Evolutionary conservation across 2,113 vertebrate species (phyloP), one percentile per base, ranked within the genome.

Genomic region (Hydrochoerus hydrochaeris): DNA sequence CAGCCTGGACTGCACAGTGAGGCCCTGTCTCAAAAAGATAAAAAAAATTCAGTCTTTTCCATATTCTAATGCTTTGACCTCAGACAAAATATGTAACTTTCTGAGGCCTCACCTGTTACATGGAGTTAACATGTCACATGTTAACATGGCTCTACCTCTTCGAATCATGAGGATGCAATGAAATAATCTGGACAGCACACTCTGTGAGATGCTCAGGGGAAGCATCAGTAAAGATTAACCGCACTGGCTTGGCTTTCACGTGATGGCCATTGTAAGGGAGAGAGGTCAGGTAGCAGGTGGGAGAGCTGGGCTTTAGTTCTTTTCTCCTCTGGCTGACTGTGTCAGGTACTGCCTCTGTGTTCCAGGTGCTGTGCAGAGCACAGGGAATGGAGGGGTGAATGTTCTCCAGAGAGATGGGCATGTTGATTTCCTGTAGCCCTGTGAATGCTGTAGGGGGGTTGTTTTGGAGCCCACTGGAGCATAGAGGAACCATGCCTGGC

Each of bases 81-180:
- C 44, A 84, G 90, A 97, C 38, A 65, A 75, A 67, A 58, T 4
- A 46, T 52, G 3, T 22, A 90, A 94, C 75, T 92, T 97, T 69
- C 46, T 69, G 94, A 93, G 96, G 92, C 46, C 75, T 97, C 62
- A 44, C 22, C 69, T 92, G n/a, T 88, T 58, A 95, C 54, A 22
- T 22, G 57, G n/a, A 65, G 54, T 95, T 95, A 91, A 65, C n/a
- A n/a, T n/a, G n/a, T n/a, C n/a, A n/a, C n/a, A n/a, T n/a, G n/a
- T n/a, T 62, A 80, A 77, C 35, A 73, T n/a, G 69, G 12, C n/a
- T 65, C 78, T 17, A 22, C 35, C 22, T 80, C 44, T 22, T 77
- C 19, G 16, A 58, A 63, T 81, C 83, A n/a, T 65, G 84, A 86
- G 54, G 57, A 58, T 32, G 13, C 67, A 44, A 38, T 87, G 81